Evolutionary conservation across 1,140 invertebrate genomes (phyloP).

Genomic region (Papilio helenus): DNA sequence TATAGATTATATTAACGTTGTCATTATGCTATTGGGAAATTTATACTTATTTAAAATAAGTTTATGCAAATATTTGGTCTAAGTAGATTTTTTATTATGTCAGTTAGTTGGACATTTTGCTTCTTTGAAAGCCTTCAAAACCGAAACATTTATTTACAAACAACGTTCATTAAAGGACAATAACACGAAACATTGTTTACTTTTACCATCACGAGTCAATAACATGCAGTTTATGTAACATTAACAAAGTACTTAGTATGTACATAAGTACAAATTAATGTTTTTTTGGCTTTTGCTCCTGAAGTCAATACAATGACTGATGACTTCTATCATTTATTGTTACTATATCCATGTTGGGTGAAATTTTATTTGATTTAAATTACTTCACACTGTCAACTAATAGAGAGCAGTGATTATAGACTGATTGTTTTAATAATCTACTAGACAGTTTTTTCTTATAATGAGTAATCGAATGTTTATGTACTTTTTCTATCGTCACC

Average conservation of each 20-base stretch:
- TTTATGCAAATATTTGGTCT: no score
- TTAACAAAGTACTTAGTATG: conserved; percentile 6
- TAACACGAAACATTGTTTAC: conserved; percentile 16
- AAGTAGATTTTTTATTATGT: no score
- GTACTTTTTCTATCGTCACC: not conserved
- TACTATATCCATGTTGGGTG: not conserved
- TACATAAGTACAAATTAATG: conserved; percentile 2
- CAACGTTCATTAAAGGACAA: not conserved
- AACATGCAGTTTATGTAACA: conserved; percentile 34
- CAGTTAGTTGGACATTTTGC: no score
- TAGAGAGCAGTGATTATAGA: not conserved
- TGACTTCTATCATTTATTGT: no score
- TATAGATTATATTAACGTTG: no score
- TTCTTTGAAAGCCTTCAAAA: not conserved
- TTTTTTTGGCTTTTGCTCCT: no score
- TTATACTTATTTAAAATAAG: no score
- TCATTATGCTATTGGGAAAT: no score
- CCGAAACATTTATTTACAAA: not conserved
- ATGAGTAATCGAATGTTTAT: conserved; percentile 1
- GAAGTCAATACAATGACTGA: no score
- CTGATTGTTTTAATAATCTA: not conserved
- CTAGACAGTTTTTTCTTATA: not conserved
- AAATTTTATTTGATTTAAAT: not conserved
- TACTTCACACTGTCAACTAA: not conserved
- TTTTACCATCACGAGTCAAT: conserved; percentile 30